Evolutionary conservation across 2,888 invertebrate species (phyloP).

Genomic region (Epinotia brunnichana): DNA sequence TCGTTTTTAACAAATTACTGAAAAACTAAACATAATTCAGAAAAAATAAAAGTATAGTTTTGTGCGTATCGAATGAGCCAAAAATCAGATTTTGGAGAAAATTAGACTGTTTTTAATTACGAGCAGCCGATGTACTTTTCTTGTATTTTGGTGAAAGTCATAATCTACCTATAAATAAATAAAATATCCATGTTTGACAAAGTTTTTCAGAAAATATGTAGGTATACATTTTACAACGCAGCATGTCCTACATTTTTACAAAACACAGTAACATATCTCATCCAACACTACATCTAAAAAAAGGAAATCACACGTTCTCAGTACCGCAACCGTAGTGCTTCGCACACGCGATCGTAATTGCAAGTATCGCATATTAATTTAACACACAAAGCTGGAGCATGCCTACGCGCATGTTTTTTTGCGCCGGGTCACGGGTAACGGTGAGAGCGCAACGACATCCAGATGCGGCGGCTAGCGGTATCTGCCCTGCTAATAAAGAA

Average conservation of each 20-base stretch:
- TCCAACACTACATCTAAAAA: conserved; percentile 22
- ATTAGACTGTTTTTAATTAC: too few relatives aligned
- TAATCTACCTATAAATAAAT: too few relatives aligned
- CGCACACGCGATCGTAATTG: conserved; percentile 65
- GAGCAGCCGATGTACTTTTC: too few relatives aligned
- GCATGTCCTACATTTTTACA: background rate
- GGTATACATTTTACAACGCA: background rate
- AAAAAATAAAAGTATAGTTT: too few relatives aligned
- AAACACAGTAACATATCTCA: conserved; percentile 17
- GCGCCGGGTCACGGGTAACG: conserved; percentile 69
- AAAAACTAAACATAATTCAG: too few relatives aligned
- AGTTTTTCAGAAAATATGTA: too few relatives aligned
- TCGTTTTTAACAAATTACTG: too few relatives aligned
- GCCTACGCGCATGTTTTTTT: conserved; percentile 70
- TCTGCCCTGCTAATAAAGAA: conserved; percentile 50
- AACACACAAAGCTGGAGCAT: conserved; percentile 65
- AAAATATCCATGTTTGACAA: too few relatives aligned
- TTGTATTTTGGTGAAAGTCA: too few relatives aligned
- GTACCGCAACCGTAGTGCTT: conserved; percentile 35
- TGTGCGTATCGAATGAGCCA: too few relatives aligned
- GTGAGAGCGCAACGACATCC: conserved; percentile 76
- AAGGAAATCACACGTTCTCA: conserved; percentile 38
- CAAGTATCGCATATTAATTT: conserved; percentile 63
- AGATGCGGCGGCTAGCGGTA: conserved; percentile 81
- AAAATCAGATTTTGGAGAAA: too few relatives aligned